Evolutionary conservation across 2,888 invertebrate species (phyloP), one percentile per base, ranked within the genome.

Genomic region (Tenthredo notha): DNA sequence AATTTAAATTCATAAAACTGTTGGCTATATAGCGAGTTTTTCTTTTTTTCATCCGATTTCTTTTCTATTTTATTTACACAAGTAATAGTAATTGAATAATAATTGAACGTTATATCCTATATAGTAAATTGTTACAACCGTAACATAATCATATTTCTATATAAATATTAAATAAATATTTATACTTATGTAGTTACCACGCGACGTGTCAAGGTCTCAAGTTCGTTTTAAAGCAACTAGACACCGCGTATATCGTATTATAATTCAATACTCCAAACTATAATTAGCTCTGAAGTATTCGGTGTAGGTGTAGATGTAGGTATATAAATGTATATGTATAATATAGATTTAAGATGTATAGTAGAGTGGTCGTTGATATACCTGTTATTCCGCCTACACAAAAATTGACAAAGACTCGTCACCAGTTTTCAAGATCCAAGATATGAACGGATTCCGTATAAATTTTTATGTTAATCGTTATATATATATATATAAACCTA

Each of bases 161-260:
- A 29, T 18, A 33, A 29, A 50, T 54, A 50, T 18, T 33, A 33
- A 29, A 50, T 29, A 54, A 29, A 47, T 50, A 74, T 74, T 29
- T 61, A 33, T 61, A 33, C 40, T 25, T 21, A 77, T 54, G 77
- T 54, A 29, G 50, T 33, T 54, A 77, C 50, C 9, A 58, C 61
- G 58, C 58, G 61, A 61, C 61, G 61, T 80, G 58, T 80, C 80
- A 80, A 80, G 80, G 80, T 80, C 80, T 80, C 80, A 40, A 61
- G 80, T 80, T 80, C 80, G 80, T 80, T 80, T 80, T 50, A 18
- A 61, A 80, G 80, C 37, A 80, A 80, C 40, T n/a, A 37, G 80
- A 80, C 80, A 80, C 80, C 80, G 12, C n/a, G n/a, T 61, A 61
- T 80, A 80, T 18, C 80, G 58, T 61, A 58, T 37, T 40, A 80